Evolutionary conservation across 2,797 vertebrate genomes (phyloP), one percentile per base, ranked within the genome.

Genomic region (Gobio occitaniae): DNA sequence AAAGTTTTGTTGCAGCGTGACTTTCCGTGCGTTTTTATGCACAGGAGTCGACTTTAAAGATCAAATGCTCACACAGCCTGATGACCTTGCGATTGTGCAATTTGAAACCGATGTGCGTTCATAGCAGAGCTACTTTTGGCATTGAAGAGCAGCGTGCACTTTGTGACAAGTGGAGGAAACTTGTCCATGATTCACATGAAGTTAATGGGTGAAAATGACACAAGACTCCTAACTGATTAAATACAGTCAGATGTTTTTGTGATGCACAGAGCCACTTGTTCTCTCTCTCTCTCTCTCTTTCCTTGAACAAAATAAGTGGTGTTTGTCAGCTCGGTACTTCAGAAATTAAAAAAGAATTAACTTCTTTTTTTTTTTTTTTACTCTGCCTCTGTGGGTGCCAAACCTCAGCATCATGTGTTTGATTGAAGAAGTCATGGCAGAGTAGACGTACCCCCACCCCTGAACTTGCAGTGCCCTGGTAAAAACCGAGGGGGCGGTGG

Each of bases 401-500:
- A 83, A 86, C 78, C 88, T 78, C 84, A 68, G 48, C 71, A 65
- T 78, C 66, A 68, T 81, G 85, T 61, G 72, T 78, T 85, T 84
- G 87, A 68, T 68, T 75, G 77, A 86, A 56, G 84, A 87, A 85
- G 75, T 86, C 82, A 88, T 61, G 56, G 63, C 32, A 74, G 25
- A 50, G 61, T 56, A 78, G 61, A 72, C 44, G 29, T 32, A 61
- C 61, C 54, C 44, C 54, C 78, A 81, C 70, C 74, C 65, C 75
- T 84, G 80, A 86, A 86, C 88, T 87, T 47, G 61, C 61, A 65
- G 72, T 86, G 86, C 59, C 87, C 88, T 83, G 81, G 61, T 85
- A 82, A 85, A 85, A 84, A 75, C 86, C 16, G 47, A 86, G 89
- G 84, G 79, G 86, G 90, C 50, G 87, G 88, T 90, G 91, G 92